Evolutionary conservation across 92 coral and sea anemone species (phyloP).

Genomic region (Blastomussa wellsi): DNA sequence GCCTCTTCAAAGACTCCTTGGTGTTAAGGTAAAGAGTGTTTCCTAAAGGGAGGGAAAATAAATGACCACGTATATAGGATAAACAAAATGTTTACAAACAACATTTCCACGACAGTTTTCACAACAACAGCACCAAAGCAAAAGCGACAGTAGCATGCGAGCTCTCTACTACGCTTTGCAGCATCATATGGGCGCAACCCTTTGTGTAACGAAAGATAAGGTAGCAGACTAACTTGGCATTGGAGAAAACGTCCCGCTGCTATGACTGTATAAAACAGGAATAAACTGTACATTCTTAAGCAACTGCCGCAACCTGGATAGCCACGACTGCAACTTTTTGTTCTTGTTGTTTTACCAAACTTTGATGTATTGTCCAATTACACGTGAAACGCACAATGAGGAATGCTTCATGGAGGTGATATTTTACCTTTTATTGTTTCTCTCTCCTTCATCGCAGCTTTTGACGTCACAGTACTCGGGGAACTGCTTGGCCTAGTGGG

Average conservation of each 20-base stretch:
- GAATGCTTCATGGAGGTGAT: background rate
- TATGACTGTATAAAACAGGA: too few relatives aligned
- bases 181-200: too few relatives aligned
- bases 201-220: too few relatives aligned
- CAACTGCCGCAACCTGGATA: too few relatives aligned
- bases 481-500: conserved; percentile 83
- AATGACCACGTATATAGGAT: background rate
- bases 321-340: background rate
- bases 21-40: conserved; percentile 50
- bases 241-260: too few relatives aligned
- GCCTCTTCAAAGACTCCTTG: conserved; percentile 36
- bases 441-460: background rate
- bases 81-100: background rate
- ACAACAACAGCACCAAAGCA: too few relatives aligned
- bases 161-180: too few relatives aligned
- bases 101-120: too few relatives aligned
- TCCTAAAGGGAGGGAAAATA: conserved; percentile 32
- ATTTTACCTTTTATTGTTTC: background rate
- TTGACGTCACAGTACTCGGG: conserved; percentile 30
- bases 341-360: background rate
- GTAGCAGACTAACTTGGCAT: too few relatives aligned
- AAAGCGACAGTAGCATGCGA: too few relatives aligned
- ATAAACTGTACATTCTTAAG: too few relatives aligned
- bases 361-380: background rate
- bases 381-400: background rate